A percentile compares a stretch with the other conserved stretches of the same genome.
These are phyloP conservation scores for Pilophorus perplexus DNA, from an alignment of 2,888 invertebrate species.

Conservation along the genomic window DNA sequence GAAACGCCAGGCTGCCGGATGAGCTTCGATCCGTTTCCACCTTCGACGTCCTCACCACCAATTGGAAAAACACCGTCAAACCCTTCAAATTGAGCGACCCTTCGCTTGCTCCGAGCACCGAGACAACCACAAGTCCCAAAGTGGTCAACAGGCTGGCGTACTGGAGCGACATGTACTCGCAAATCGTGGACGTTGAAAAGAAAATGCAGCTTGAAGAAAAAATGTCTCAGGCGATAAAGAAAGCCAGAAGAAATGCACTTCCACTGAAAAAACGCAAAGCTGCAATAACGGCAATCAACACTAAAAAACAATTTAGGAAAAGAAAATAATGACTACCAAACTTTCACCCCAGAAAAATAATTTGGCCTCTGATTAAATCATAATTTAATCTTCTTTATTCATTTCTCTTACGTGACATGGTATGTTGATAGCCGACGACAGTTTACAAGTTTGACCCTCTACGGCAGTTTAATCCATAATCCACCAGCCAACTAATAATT, in stretches of 20 bases:
- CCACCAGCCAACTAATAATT: no score
- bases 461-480: no score
- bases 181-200: background rate
- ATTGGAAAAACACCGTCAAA: background rate
- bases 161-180: conserved; percentile 9
- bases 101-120: background rate
- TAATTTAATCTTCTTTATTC: no score
- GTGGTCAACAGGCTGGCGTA: conserved; percentile 12
- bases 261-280: background rate
- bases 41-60: no score
- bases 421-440: no score
- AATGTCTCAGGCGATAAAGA: background rate
- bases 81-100: background rate
- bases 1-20: background rate
- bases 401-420: no score
- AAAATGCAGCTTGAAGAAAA: background rate
- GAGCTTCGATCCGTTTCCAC: no score
- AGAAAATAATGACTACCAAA: no score
- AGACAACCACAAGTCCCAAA: background rate
- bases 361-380: no score
- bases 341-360: no score
- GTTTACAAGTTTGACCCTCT: no score
- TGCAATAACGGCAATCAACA: background rate
- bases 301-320: no score
- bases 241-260: conserved; percentile 1